Conservation (phyloP, 2,113 vertebrate species). For the Cynoglossus semilaevis region DNA sequence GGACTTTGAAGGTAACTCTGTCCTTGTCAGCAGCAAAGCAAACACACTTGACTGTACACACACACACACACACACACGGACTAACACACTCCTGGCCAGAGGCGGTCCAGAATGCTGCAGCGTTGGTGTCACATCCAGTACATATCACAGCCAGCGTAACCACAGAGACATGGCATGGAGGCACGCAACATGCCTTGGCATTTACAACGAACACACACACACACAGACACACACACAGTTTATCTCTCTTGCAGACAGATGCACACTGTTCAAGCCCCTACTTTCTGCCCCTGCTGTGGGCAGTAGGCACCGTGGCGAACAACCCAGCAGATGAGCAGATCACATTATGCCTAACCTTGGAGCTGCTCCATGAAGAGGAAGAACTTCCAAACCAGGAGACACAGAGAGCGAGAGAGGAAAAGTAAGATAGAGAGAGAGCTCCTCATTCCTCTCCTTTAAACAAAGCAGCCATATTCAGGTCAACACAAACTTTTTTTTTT, state of each 20-base stretch:
- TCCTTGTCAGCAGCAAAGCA: conserved; percentile 64
- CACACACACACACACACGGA: conserved; percentile 23
- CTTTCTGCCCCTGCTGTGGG: conserved; percentile 39
- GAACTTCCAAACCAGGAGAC: conserved; percentile 30
- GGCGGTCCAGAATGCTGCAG: conserved; percentile 68
- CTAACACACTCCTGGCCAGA: conserved; percentile 45
- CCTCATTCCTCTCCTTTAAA: conserved; percentile 43
- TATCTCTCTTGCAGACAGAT: not conserved
- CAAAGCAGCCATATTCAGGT: conserved; percentile 63
- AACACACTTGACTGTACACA: conserved; percentile 3
- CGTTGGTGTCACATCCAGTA: conserved; percentile 72
- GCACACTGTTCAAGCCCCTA: conserved; percentile 6
- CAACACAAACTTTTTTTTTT: conserved; percentile 60
- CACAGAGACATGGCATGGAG: conserved; percentile 61
- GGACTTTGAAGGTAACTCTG: conserved; percentile 76
- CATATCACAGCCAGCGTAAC: conserved; percentile 60
- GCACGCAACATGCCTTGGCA: conserved; percentile 56
- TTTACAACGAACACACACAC: conserved; percentile 45
- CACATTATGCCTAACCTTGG: conserved; percentile 54
- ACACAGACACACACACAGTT: conserved; percentile 19
- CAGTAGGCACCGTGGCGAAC: conserved; percentile 29
- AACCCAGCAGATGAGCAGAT: conserved; percentile 48
- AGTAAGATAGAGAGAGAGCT: conserved; percentile 6
- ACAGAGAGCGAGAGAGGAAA: no score
- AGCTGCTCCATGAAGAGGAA: conserved; percentile 40